Conservation (phyloP, 2,888 invertebrate genomes). For the Stenolophus ochropezus region DNA sequence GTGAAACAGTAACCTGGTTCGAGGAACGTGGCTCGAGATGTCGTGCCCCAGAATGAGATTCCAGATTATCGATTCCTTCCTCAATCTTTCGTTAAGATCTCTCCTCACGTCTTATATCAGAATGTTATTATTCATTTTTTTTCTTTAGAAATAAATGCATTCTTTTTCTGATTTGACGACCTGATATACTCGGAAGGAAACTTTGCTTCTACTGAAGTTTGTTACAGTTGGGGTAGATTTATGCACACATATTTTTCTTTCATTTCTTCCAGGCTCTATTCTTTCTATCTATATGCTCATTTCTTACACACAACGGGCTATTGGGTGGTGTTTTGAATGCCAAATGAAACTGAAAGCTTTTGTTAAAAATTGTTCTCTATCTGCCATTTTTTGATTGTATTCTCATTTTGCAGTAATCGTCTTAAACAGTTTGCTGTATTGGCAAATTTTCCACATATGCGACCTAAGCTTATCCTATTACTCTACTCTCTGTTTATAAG, state of each 20-base stretch:
- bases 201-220: slow-evolving; percentile 17
- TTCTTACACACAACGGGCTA: background rate
- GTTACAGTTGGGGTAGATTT: slow-evolving; percentile 20
- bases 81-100: slow-evolving; percentile 48
- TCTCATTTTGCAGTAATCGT: background rate
- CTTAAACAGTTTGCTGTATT: slow-evolving; percentile 1
- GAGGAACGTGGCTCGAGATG: slow-evolving; percentile 24
- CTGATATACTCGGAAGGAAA: slow-evolving; percentile 43
- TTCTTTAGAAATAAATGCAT: slow-evolving; percentile 34
- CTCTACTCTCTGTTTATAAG: background rate
- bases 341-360: background rate
- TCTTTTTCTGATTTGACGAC: slow-evolving; percentile 47
- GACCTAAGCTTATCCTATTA: background rate
- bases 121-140: slow-evolving; percentile 52
- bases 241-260: slow-evolving; percentile 15
- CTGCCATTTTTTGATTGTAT: background rate
- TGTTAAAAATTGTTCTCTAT: background rate
- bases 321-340: background rate
- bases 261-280: background rate
- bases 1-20: slow-evolving; percentile 13
- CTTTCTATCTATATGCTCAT: background rate
- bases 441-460: slow-evolving; percentile 1
- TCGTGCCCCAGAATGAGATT: slow-evolving; percentile 47
- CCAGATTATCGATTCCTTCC: slow-evolving; percentile 49
- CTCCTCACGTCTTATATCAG: slow-evolving; percentile 41